These are phyloP conservation scores for Ginglymostoma cirratum DNA, from an alignment of 2,113 vertebrate genomes.

Conservation along the genomic window DNA sequence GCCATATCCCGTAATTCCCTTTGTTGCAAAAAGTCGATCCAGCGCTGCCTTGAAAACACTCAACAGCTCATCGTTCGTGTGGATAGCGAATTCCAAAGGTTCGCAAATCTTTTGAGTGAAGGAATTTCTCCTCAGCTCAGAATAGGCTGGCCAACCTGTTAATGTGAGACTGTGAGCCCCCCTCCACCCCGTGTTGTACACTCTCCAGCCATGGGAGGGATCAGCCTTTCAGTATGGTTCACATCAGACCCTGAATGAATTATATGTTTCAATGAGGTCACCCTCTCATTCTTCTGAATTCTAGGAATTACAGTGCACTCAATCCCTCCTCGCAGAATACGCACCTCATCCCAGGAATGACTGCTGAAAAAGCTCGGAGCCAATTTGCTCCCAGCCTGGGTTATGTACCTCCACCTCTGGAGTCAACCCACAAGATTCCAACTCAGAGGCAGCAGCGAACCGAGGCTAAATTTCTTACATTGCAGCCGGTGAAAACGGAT, in stretches of 20 bases:
- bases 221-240: background rate
- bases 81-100: background rate
- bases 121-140: background rate
- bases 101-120: too few species aligned
- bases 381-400: background rate
- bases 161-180: background rate
- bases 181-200: background rate
- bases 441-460: background rate
- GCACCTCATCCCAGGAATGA: background rate
- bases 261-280: background rate
- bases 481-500: background rate
- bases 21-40: background rate
- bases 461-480: background rate
- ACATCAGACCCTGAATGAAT: background rate
- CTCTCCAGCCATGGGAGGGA: background rate
- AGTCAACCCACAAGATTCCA: background rate
- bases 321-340: too few species aligned
- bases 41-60: background rate
- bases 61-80: background rate
- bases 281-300: too few species aligned
- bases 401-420: background rate
- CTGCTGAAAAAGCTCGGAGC: background rate
- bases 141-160: background rate
- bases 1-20: background rate
- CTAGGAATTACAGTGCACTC: too few species aligned